Percentiles rank a stretch among this genome's conserved stretches.
These are phyloP conservation scores for Scomber colias DNA, from an alignment of 2,113 vertebrate genomes.

Conservation along the genomic window DNA sequence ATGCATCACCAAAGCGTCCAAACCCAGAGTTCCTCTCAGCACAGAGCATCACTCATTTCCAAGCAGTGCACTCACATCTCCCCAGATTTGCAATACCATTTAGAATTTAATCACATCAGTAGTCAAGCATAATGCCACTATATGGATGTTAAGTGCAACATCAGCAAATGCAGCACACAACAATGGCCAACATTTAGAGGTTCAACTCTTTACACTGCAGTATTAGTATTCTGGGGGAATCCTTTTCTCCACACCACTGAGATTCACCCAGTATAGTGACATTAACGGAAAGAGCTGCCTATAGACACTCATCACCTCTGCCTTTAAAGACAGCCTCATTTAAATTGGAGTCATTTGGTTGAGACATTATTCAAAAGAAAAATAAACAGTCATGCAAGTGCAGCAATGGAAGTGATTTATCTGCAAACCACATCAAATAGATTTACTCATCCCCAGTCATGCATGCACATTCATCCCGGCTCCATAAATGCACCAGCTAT, in stretches of 20 bases:
- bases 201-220: constrained; percentile 39
- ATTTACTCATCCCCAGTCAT: constrained; percentile 64
- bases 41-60: constrained; percentile 31
- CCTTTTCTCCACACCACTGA: constrained; percentile 54
- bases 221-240: constrained; percentile 74
- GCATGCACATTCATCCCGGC: constrained; percentile 62
- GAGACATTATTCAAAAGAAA: constrained; percentile 72
- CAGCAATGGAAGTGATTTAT: constrained; percentile 73
- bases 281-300: constrained; percentile 78
- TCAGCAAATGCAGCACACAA: constrained; percentile 45
- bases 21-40: constrained; percentile 20
- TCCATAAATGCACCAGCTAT: constrained; percentile 51
- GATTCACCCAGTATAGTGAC: constrained; percentile 65
- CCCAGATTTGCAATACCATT: constrained; percentile 37
- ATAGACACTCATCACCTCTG: constrained; percentile 64
- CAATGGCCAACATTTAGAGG: constrained; percentile 38
- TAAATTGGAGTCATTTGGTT: constrained; percentile 53
- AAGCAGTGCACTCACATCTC: constrained; percentile 23
- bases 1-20: constrained; percentile 14
- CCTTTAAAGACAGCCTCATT: constrained; percentile 62
- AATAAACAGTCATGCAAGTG: constrained; percentile 62
- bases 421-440: constrained; percentile 75
- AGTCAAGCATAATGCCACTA: constrained; percentile 34
- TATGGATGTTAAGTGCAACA: constrained; percentile 50
- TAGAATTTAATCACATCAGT: constrained; percentile 53